These are phyloP conservation scores for Melanargia galathea DNA, from an alignment of 2,888 invertebrate species.

Conservation along the genomic window DNA sequence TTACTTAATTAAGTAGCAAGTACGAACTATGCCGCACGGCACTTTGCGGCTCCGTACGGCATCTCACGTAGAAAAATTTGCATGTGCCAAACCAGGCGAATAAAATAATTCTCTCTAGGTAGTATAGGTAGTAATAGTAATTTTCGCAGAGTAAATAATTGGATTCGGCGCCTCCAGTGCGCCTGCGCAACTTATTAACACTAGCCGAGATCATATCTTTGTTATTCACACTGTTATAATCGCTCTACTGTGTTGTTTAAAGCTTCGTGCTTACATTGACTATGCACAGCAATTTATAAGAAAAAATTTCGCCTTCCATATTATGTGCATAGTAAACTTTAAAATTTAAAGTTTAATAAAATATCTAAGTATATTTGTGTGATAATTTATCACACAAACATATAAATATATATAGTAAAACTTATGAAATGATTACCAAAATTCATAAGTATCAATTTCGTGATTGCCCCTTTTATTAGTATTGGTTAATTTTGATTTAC, in stretches of 20 bases:
- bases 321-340: too few relatives aligned
- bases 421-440: too few relatives aligned
- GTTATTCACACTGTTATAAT: conserved; percentile 32
- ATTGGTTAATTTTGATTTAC: too few relatives aligned
- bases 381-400: too few relatives aligned
- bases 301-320: too few relatives aligned
- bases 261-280: neutral
- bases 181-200: conserved; percentile 41
- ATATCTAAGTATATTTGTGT: too few relatives aligned
- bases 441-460: too few relatives aligned
- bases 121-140: conserved; percentile 11
- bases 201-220: conserved; percentile 35
- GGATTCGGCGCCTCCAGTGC: conserved; percentile 29
- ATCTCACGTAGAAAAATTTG: neutral
- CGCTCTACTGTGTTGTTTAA: conserved; percentile 24
- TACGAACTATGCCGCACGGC: neutral
- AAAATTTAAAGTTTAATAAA: too few relatives aligned
- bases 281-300: too few relatives aligned
- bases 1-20: neutral
- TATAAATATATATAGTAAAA: too few relatives aligned
- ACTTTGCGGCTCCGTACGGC: neutral
- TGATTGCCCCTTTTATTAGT: too few relatives aligned
- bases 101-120: neutral
- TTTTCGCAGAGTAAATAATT: conserved; percentile 29
- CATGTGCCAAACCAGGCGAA: too few relatives aligned